These are phyloP conservation scores for Zapornia atra DNA, from an alignment of 2,113 vertebrate genomes.

Conservation along the genomic window DNA sequence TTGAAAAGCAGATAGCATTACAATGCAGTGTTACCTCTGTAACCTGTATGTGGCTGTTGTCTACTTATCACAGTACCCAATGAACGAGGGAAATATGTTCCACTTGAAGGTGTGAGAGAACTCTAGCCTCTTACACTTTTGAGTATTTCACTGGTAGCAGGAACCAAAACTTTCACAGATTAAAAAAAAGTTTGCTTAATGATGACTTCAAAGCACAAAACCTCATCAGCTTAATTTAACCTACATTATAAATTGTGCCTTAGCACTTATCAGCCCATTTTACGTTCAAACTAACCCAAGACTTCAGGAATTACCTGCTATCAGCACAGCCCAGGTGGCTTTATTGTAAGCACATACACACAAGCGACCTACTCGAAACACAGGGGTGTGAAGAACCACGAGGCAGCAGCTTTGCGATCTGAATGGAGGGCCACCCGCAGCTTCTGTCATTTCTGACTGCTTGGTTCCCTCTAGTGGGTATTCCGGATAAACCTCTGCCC, in stretches of 20 bases:
- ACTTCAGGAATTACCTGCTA: neutral
- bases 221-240: neutral
- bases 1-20: neutral
- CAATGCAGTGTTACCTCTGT: neutral
- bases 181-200: neutral
- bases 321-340: neutral
- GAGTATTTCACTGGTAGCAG: neutral
- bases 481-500: neutral
- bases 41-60: accelerated
- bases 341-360: accelerated
- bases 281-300: neutral
- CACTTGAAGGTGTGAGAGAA: neutral
- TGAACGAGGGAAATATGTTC: neutral
- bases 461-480: conserved; percentile 76
- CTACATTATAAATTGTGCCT: neutral
- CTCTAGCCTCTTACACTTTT: neutral
- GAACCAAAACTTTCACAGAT: neutral
- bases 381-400: neutral
- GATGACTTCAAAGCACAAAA: neutral
- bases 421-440: neutral
- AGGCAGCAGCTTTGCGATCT: neutral
- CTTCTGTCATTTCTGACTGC: neutral
- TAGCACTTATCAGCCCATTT: neutral
- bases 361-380: neutral
- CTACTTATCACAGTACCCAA: neutral